phyloP scores from a whole-genome alignment of 2,888 invertebrate species.

The Phortica okadai region DNA sequence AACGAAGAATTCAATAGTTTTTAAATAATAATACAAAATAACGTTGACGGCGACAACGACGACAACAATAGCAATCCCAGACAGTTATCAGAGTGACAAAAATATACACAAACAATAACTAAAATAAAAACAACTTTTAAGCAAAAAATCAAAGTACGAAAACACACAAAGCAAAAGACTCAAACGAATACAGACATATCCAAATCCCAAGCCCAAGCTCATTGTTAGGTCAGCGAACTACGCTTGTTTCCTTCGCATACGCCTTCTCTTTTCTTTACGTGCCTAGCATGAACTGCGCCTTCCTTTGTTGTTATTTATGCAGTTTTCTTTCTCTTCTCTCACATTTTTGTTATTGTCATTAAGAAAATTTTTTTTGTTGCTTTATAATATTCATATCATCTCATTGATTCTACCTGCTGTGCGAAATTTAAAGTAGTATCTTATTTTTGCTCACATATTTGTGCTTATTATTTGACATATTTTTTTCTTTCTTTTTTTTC shows the following conservation, averaged over 20 bases:
- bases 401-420: too few relatives aligned
- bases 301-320: constrained; percentile 10
- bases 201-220: not conserved
- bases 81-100: not conserved
- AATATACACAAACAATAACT: not conserved
- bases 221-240: constrained; percentile 31
- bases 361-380: too few relatives aligned
- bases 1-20: too few relatives aligned
- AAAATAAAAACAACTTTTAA: not conserved
- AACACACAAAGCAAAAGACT: not conserved
- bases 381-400: too few relatives aligned
- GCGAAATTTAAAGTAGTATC: too few relatives aligned
- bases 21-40: too few relatives aligned
- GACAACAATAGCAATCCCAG: too few relatives aligned
- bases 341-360: too few relatives aligned
- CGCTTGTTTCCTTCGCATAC: not conserved
- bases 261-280: not conserved
- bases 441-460: too few relatives aligned
- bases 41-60: too few relatives aligned
- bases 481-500: too few relatives aligned
- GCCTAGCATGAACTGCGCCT: not conserved
- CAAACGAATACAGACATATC: not conserved
- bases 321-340: constrained; percentile 5
- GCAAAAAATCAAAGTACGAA: not conserved
- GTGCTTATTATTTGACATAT: too few relatives aligned